phyloP scores from a whole-genome alignment of 2,888 invertebrate genomes.

The Agonopterix subpropinquella region DNA sequence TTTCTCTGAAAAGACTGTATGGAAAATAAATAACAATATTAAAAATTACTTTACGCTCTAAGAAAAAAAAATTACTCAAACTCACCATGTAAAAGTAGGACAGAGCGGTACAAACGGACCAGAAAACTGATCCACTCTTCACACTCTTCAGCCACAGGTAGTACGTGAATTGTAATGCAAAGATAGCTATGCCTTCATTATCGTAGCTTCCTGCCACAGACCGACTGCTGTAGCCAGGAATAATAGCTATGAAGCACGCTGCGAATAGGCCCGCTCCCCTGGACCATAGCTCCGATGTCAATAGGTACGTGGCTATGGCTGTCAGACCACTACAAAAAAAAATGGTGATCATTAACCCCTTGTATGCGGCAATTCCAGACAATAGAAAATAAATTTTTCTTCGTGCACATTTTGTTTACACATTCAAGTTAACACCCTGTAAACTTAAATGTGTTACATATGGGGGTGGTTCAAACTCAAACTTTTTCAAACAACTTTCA shows the following conservation, averaged over 20 bases:
- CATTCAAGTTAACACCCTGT: too few relatives aligned
- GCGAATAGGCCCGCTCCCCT: constrained; percentile 98
- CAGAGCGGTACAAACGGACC: constrained; percentile 94
- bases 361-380: too few relatives aligned
- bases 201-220: constrained; percentile 99
- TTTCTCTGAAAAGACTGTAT: too few relatives aligned
- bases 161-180: constrained; percentile 98
- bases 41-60: too few relatives aligned
- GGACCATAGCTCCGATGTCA: constrained; percentile 98
- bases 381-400: too few relatives aligned
- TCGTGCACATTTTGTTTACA: too few relatives aligned
- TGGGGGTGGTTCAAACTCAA: too few relatives aligned
- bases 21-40: too few relatives aligned
- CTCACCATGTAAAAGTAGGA: constrained; percentile 99
- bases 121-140: constrained; percentile 97
- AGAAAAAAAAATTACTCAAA: constrained; percentile 4
- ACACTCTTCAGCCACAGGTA: constrained; percentile 98
- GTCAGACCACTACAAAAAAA: constrained; percentile 89
- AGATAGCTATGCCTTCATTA: constrained; percentile 99
- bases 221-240: constrained; percentile 98
- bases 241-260: constrained; percentile 98
- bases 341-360: too few relatives aligned
- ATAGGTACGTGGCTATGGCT: constrained; percentile 96
- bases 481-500: too few relatives aligned
- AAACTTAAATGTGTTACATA: too few relatives aligned